A percentile compares a stretch with the other conserved stretches of the same genome.
Conservation (phyloP, 1,140 invertebrate species). For the Mactra quadrangularis region DNA sequence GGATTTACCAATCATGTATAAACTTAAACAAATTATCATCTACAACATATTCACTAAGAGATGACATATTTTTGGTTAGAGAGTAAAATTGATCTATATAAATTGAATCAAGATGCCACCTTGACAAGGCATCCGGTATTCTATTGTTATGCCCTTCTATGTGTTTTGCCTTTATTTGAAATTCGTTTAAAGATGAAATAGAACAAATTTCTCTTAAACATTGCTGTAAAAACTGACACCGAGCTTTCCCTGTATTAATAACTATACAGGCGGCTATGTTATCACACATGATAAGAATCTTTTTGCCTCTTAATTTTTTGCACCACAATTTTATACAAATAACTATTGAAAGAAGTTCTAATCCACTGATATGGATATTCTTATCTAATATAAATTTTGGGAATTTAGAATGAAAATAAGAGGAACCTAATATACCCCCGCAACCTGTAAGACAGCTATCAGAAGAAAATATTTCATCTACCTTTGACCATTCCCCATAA, state of each 20-base stretch:
- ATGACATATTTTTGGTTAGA: neutral
- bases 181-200: constrained; percentile 39
- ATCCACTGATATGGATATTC: constrained; percentile 17
- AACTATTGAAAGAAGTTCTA: constrained; percentile 29
- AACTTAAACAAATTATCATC: neutral
- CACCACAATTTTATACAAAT: constrained; percentile 41
- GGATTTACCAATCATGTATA: neutral
- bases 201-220: constrained; percentile 31
- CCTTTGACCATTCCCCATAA: constrained; percentile 4
- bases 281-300: constrained; percentile 35
- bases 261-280: constrained; percentile 22
- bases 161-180: constrained; percentile 24
- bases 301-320: constrained; percentile 4
- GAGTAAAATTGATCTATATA: neutral
- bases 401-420: constrained; percentile 24
- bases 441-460: constrained; percentile 6
- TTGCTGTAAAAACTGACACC: constrained; percentile 14
- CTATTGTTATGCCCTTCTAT: neutral
- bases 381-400: constrained; percentile 13
- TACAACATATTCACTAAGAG: neutral
- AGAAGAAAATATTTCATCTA: neutral
- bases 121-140: constrained; percentile 31
- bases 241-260: constrained; percentile 24
- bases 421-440: neutral
- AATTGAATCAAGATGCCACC: constrained; percentile 16